Evolutionary conservation across 2,113 vertebrate species (phyloP).

Genomic region (Pica pica): DNA sequence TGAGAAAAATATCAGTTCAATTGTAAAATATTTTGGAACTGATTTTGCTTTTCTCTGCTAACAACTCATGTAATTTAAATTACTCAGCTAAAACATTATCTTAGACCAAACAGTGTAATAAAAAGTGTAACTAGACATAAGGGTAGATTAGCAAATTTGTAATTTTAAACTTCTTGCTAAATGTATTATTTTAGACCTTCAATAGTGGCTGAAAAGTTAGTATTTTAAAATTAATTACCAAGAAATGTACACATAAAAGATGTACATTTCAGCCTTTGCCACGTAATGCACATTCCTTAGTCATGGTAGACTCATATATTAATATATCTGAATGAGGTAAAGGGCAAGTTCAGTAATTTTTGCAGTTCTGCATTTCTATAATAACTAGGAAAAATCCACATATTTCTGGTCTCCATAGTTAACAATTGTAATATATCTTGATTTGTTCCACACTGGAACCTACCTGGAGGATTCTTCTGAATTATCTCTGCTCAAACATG

Average conservation of each 20-base stretch:
- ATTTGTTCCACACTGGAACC: background rate
- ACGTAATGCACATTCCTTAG: background rate
- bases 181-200: background rate
- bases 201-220: background rate
- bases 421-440: background rate
- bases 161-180: background rate
- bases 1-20: background rate
- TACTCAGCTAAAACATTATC: background rate
- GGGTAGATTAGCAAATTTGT: background rate
- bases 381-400: background rate
- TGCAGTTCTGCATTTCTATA: background rate
- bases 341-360: background rate
- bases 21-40: background rate
- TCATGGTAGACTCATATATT: background rate
- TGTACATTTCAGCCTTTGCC: background rate
- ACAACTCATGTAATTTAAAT: background rate
- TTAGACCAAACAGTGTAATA: background rate
- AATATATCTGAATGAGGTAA: background rate
- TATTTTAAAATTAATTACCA: background rate
- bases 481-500: background rate
- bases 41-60: background rate
- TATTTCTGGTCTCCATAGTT: background rate
- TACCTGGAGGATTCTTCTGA: background rate
- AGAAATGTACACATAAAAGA: background rate
- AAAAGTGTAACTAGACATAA: background rate